These are phyloP conservation scores for Enteromius mattozi DNA, from an alignment of 2,797 vertebrate genomes.

Conservation along the genomic window DNA sequence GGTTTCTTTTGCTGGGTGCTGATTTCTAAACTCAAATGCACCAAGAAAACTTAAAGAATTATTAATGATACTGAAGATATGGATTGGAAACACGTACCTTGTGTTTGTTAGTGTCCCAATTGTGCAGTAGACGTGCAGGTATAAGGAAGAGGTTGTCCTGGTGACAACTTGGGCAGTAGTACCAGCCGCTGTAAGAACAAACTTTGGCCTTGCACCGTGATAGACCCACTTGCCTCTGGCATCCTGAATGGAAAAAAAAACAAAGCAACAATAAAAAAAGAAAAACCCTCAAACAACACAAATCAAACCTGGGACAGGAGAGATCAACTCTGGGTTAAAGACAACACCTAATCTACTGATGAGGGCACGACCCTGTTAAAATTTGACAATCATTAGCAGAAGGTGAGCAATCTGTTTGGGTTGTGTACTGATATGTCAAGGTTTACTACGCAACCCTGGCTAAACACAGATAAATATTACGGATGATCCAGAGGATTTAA, in stretches of 20 bases:
- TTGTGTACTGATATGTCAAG: constrained; percentile 63
- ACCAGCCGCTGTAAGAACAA: constrained; percentile 97
- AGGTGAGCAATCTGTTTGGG: constrained; percentile 24
- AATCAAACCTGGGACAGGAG: constrained; percentile 16
- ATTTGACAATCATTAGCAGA: constrained; percentile 47
- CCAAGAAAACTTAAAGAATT: neutral
- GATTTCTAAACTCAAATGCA: neutral
- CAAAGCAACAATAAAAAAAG: constrained; percentile 13
- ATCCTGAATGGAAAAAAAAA: constrained; percentile 77
- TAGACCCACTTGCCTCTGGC: constrained; percentile 89
- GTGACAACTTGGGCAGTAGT: constrained; percentile 94
- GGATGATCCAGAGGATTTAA: neutral
- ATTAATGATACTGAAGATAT: neutral
- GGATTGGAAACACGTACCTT: constrained; percentile 80
- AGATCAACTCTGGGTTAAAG: constrained; percentile 35
- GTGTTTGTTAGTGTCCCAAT: constrained; percentile 96
- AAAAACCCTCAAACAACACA: constrained; percentile 25
- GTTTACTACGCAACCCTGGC: constrained; percentile 60
- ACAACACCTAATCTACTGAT: constrained; percentile 17
- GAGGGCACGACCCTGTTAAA: constrained; percentile 7
- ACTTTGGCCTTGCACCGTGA: constrained; percentile 94
- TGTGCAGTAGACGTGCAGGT: constrained; percentile 94
- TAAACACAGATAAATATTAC: constrained; percentile 15
- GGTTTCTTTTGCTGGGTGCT: neutral
- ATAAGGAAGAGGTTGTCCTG: constrained; percentile 95